A percentile compares a stretch with the other conserved stretches of the same genome.
Conservation (phyloP, 2,113 vertebrate genomes). For the Glaucomys volans region DNA sequence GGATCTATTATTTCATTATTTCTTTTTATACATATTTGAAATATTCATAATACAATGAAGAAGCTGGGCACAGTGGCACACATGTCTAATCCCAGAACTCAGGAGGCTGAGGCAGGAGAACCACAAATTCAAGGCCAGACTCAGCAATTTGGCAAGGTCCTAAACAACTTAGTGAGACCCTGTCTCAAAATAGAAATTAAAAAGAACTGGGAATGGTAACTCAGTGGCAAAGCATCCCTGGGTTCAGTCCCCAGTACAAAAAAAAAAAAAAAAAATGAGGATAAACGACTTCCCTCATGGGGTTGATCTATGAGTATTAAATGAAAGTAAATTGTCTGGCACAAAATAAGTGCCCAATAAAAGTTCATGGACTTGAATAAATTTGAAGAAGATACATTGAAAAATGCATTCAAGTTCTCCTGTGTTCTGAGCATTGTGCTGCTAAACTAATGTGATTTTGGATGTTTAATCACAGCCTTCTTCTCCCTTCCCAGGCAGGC, state of each 20-base stretch:
- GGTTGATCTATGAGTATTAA: not conserved
- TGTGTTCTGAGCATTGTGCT: not conserved
- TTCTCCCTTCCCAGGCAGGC: slow-evolving; percentile 4
- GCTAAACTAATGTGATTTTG: not conserved
- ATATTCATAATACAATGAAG: not conserved
- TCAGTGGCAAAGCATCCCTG: too few relatives aligned
- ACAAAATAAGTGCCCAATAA: not conserved
- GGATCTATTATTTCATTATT: not conserved
- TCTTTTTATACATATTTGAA: not conserved
- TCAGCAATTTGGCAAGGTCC: too few relatives aligned
- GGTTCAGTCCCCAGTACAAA: too few relatives aligned
- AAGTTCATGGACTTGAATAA: not conserved
- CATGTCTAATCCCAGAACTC: too few relatives aligned
- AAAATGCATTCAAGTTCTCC: not conserved
- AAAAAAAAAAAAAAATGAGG: too few relatives aligned
- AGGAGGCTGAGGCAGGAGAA: too few relatives aligned
- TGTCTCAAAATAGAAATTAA: too few relatives aligned
- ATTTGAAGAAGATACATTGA: not conserved
- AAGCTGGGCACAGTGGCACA: too few relatives aligned
- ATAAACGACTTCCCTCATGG: not conserved
- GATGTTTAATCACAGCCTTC: not conserved
- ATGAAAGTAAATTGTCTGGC: not conserved
- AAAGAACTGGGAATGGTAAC: too few relatives aligned
- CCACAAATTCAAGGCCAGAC: too few relatives aligned
- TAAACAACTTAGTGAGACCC: too few relatives aligned